Conservation (phyloP, 2,797 vertebrate species). For the Pangasius macronema region DNA sequence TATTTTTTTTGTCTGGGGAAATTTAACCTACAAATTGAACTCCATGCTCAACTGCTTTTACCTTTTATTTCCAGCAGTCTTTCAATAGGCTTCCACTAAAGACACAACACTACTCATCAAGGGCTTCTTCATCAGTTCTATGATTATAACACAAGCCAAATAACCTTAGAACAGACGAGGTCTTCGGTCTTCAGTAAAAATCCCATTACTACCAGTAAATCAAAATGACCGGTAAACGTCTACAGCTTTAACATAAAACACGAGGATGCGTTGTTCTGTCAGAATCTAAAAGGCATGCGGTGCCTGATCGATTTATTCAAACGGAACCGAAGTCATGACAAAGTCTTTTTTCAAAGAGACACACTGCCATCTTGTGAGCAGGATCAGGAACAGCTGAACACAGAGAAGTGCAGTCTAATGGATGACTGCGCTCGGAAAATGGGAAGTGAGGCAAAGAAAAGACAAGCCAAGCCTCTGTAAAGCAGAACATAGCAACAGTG, state of each 20-base stretch:
- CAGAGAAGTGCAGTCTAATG: constrained; percentile 3
- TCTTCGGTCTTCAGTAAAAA: background rate
- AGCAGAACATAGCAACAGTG: constrained; percentile 7
- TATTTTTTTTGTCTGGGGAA: no score
- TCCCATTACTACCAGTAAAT: background rate
- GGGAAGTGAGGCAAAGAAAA: constrained; percentile 4
- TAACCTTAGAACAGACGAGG: background rate
- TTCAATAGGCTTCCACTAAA: background rate
- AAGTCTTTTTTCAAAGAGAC: constrained; percentile 56
- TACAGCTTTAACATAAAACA: constrained; percentile 10
- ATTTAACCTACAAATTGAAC: background rate
- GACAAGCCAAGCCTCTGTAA: constrained; percentile 26
- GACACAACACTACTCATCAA: background rate
- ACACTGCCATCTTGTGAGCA: constrained; percentile 76
- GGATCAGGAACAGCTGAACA: background rate
- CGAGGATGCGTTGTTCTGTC: background rate
- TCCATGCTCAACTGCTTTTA: background rate
- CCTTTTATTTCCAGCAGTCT: background rate
- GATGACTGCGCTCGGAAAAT: constrained; percentile 26
- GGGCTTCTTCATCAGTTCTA: background rate
- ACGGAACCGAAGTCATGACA: background rate
- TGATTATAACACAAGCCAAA: background rate
- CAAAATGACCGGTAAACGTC: background rate
- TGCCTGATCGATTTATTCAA: background rate
- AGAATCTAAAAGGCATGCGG: constrained; percentile 14